These are phyloP conservation scores for Solea senegalensis DNA, from an alignment of 2,113 vertebrate genomes.

Conservation along the genomic window DNA sequence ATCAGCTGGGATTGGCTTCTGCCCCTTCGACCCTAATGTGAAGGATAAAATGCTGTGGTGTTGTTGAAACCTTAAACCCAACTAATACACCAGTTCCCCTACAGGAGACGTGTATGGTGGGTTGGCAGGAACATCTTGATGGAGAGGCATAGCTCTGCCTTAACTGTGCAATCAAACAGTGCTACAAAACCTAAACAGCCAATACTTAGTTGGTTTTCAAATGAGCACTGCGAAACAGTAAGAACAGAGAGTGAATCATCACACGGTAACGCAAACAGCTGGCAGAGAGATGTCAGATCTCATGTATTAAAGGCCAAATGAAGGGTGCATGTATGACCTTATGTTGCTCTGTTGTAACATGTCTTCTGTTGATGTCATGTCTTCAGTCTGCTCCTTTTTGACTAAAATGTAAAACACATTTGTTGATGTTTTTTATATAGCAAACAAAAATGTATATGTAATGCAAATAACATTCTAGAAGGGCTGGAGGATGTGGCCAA, in stretches of 20 bases:
- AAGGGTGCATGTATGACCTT: constrained; percentile 21
- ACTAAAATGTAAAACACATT: not conserved
- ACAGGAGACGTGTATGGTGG: not conserved
- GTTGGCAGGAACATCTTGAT: not conserved
- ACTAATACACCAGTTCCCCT: not conserved
- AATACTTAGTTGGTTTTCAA: not conserved
- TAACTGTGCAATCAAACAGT: not conserved
- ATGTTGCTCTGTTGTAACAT: constrained; percentile 8
- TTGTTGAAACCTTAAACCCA: not conserved
- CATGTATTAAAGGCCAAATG: constrained; percentile 10
- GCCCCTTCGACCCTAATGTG: too few species aligned
- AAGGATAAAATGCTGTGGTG: too few species aligned
- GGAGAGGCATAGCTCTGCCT: not conserved
- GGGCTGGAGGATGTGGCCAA: too few species aligned
- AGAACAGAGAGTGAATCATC: constrained; percentile 13
- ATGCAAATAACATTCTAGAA: too few species aligned
- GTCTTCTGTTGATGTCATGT: not conserved
- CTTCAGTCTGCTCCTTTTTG: not conserved
- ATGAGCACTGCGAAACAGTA: not conserved
- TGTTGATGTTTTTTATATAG: not conserved
- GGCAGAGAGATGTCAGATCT: constrained; percentile 23
- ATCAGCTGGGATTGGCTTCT: too few species aligned
- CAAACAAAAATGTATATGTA: too few species aligned
- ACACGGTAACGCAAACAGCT: constrained; percentile 26
- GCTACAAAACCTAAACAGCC: constrained; percentile 5